Percentiles rank a stretch among this genome's conserved stretches.
phyloP scores from a whole-genome alignment of 2,888 invertebrate species.

The Tetragnatha montana region DNA sequence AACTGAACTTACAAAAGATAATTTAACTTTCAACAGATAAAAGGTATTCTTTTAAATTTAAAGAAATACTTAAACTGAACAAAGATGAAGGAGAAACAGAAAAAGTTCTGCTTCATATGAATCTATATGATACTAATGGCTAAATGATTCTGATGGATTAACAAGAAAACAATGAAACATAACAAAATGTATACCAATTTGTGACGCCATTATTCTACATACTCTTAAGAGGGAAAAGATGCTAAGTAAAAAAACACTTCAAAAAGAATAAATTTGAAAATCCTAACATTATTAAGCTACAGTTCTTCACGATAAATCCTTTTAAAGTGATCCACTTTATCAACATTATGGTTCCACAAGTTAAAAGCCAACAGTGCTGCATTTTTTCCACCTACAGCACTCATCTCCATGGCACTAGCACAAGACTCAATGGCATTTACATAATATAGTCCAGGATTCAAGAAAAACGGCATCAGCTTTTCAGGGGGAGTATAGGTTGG shows the following conservation, averaged over 20 bases:
- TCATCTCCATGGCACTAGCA: constrained; percentile 84
- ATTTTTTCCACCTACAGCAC: constrained; percentile 80
- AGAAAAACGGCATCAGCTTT: constrained; percentile 77
- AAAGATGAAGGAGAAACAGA: neutral
- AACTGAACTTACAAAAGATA: too few relatives aligned
- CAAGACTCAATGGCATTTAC: constrained; percentile 82
- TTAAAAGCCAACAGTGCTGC: constrained; percentile 80
- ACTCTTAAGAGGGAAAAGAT: too few relatives aligned
- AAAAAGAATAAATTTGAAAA: neutral
- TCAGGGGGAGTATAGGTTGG: constrained; percentile 78
- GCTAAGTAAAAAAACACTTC: too few relatives aligned
- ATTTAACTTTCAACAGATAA: too few relatives aligned
- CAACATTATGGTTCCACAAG: constrained; percentile 51
- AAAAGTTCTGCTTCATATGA: neutral
- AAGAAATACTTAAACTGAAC: too few relatives aligned
- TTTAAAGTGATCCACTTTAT: constrained; percentile 47
- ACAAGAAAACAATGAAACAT: neutral
- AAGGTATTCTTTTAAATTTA: too few relatives aligned
- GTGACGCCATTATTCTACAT: neutral
- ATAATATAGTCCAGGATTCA: constrained; percentile 79
- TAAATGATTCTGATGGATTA: neutral
- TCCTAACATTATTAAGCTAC: neutral
- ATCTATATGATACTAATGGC: neutral
- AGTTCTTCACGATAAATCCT: constrained; percentile 50
- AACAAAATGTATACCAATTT: neutral